Evolutionary conservation across 2,797 vertebrate genomes (phyloP), one percentile per base, ranked within the genome.

Genomic region (Hydrocynus forskahlii): DNA sequence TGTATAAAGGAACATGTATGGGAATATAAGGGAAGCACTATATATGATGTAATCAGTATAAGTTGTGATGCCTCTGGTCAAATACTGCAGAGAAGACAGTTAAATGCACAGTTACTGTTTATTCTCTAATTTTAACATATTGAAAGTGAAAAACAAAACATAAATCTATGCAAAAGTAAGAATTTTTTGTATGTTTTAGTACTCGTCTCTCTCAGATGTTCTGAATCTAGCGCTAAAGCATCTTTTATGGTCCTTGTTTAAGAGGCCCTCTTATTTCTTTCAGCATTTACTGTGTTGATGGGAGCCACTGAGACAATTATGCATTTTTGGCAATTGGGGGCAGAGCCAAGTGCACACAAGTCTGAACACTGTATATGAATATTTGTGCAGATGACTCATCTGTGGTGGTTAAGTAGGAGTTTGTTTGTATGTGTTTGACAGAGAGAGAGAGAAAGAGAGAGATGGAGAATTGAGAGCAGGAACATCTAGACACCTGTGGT

Each of bases 341-440:
- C 16, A 43, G 19, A 52, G 80, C 55, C 64, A 76, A 64, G 50
- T 23, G 35, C 59, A 50, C 82, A 77, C 79, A 81, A 64, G 76
- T 68, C 69, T 77, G 66, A 72, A 81, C 79, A 77, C 60, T 78
- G 43, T 19, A 23, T 57, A 16, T 68, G 43, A 74, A 38, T 84
- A 73, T 67, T 84, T 59, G 62, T 55, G 74, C 43, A 75, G 55
- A 64, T 54, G 45, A 73, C 63, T 80, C 64, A 82, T 74, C 66
- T 54, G n/a, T 12, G 5, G 23, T 80, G 67, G 66, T 70, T 19
- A 59, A 79, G 69, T 55, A 57, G 57, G 43, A 72, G 74, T 69
- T 17, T 69, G 54, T 67, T 23, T 54, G 57, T 70, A 35, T 48
- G 50, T 78, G 16, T 79, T 76, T 82, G 67, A 76, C 73, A 78